Evolutionary conservation across 1,140 invertebrate species (phyloP), one percentile per base, ranked within the genome.

Genomic region (Tetragnatha versicolor): DNA sequence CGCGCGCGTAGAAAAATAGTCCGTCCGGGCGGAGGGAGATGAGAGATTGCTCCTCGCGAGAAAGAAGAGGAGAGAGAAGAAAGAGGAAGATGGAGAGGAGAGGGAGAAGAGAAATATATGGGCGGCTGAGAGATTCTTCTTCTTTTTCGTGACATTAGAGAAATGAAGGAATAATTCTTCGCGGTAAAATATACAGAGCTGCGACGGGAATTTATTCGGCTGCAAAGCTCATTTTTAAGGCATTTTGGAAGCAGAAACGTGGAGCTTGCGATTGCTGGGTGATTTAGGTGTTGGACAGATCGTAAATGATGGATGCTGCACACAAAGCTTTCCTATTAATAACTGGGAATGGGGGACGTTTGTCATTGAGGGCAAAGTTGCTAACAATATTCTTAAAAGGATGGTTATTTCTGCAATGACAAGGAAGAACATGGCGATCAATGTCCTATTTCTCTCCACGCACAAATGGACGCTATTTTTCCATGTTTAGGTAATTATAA

Each of bases 131-230:
- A 66, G 63, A 66, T 66, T 66, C 63, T 27, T 66, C 39, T 66
- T 66, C 63, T 39, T 66, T 66, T 63, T 66, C 63, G 39, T 66
- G 63, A 66, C 63, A 66, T 66, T 66, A 66, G 25, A 66, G 63
- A 66, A 66, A 66, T 66, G 63, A 66, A 66, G 37, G 63, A 66
- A 66, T 66, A 66, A 66, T 66, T 66, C 63, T 66, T 66, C 63
- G 39, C 63, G 10, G 63, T 39, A 31, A 66, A 66, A 66, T 66
- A 49, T 47, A 47, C 42, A 42, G 60, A 63, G 33, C 27, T 66
- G 35, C 25, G 14, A 27, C 17, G 14, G 42, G 63, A 66, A 66
- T 66, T 66, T 39, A 58, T 58, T 58, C 55, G 55, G 31, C 55
- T 58, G 55, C 20, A 20, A n/a, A 31, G 55, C 29, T 17, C 55